Conservation (phyloP, 2,888 invertebrate genomes). For the Lymantria dispar region DNA sequence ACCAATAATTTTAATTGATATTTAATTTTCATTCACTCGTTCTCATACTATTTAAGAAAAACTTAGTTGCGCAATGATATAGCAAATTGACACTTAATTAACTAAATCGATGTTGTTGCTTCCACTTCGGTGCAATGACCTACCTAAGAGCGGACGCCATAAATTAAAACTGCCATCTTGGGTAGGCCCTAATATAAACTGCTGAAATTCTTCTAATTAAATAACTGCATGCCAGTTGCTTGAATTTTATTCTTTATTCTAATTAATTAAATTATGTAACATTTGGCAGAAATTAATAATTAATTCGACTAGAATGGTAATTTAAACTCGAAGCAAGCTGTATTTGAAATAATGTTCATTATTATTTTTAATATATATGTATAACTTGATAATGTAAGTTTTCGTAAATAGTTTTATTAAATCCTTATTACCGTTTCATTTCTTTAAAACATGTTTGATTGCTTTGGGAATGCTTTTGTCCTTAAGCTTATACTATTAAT, state of each 20-base stretch:
- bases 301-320: too few relatives aligned
- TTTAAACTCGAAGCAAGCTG: too few relatives aligned
- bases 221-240: neutral
- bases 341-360: too few relatives aligned
- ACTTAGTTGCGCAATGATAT: conserved; percentile 1
- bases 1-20: neutral
- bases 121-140: conserved; percentile 3
- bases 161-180: neutral
- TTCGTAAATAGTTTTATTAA: too few relatives aligned
- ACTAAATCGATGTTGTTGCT: neutral
- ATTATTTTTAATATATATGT: too few relatives aligned
- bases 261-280: too few relatives aligned
- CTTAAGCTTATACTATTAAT: too few relatives aligned
- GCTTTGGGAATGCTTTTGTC: too few relatives aligned
- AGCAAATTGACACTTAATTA: conserved; percentile 8
- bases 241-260: neutral
- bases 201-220: neutral
- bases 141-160: neutral
- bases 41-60: neutral
- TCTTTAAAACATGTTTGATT: too few relatives aligned
- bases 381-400: too few relatives aligned
- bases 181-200: neutral
- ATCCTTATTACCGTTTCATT: too few relatives aligned
- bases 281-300: too few relatives aligned
- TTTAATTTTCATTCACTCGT: neutral